phyloP scores from a whole-genome alignment of 2,797 vertebrate species.

The Coccyzus lansbergi region DNA sequence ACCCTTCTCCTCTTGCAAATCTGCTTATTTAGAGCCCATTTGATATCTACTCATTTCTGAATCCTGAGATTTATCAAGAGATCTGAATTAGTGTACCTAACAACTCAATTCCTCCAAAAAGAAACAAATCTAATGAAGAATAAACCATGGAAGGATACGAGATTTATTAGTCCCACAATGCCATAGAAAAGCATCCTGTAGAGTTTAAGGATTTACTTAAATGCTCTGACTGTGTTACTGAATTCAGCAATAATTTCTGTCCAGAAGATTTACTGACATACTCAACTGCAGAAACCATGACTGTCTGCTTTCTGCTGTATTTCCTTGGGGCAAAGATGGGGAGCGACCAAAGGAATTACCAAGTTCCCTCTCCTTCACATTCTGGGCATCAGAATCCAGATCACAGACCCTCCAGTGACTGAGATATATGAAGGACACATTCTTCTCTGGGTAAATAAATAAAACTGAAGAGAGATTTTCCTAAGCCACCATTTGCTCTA shows the following conservation, averaged over 20 bases:
- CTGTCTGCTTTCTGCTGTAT: background rate
- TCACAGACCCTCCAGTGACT: background rate
- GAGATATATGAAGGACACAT: background rate
- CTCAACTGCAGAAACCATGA: background rate
- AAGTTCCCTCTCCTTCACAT: background rate
- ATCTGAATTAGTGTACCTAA: background rate
- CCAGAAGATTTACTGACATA: background rate
- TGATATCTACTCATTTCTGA: background rate
- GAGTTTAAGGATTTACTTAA: background rate
- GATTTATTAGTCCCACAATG: background rate
- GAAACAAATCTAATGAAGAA: background rate
- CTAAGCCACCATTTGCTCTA: background rate
- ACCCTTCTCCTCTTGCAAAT: background rate
- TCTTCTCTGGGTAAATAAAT: background rate
- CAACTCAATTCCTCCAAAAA: background rate
- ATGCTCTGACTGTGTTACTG: background rate
- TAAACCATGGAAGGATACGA: background rate
- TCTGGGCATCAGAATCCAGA: background rate
- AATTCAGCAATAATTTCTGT: background rate
- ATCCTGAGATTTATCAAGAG: background rate
- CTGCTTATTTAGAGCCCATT: background rate
- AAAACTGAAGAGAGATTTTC: background rate
- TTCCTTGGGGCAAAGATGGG: background rate
- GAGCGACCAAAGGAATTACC: background rate
- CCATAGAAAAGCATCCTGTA: background rate